A percentile compares a stretch with the other conserved stretches of the same genome.
phyloP scores from a whole-genome alignment of 2,113 vertebrate species.

The Seriola quinqueradiata region DNA sequence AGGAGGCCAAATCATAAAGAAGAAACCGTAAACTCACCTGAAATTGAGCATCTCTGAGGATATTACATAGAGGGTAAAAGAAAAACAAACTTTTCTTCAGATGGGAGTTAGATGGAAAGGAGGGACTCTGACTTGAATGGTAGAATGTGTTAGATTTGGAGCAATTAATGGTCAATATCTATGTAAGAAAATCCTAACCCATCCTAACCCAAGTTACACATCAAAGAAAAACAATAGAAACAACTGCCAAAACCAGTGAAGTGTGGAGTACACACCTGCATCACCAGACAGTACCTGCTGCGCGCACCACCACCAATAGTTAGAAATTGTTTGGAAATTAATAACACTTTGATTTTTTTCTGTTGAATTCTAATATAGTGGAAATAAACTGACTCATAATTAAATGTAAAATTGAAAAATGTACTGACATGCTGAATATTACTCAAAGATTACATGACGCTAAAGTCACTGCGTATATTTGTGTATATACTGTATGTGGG shows the following conservation, averaged over 20 bases:
- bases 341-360: not conserved
- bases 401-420: not conserved
- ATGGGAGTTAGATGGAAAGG: constrained; percentile 15
- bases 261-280: not conserved
- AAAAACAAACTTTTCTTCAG: constrained; percentile 11
- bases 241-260: constrained; percentile 25
- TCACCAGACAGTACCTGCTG: not conserved
- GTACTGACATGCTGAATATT: not conserved
- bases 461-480: not conserved
- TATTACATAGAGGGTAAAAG: not conserved
- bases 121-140: not conserved
- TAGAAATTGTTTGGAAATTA: not conserved
- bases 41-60: not conserved
- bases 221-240: not conserved
- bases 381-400: not conserved
- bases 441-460: not conserved
- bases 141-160: constrained; percentile 49
- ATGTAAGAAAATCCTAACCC: not conserved
- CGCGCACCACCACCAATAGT: not conserved
- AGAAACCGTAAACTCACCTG: not conserved
- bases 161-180: not conserved
- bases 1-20: constrained; percentile 73
- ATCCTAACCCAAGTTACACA: not conserved
- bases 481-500: too few relatives aligned
- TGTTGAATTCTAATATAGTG: constrained; percentile 7